Percentiles rank a stretch among this genome's conserved stretches.
Evolutionary conservation across 2,888 invertebrate species (phyloP).

Genomic region (Agonum fuliginosum): DNA sequence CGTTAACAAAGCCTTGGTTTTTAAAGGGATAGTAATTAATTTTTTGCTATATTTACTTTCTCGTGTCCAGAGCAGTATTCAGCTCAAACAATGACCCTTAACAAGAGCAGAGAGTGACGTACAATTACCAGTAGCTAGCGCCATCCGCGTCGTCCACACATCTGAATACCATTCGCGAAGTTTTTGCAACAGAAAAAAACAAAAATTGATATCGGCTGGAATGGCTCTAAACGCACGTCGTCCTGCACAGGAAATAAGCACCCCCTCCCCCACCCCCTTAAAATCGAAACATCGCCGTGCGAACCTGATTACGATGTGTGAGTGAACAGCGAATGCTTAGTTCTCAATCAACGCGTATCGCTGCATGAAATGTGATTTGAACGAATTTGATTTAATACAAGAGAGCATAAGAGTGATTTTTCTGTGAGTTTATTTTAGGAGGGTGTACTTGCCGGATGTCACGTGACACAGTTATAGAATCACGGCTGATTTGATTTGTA

Average conservation of each 20-base stretch:
- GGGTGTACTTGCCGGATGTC: constrained; percentile 50
- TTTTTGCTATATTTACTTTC: constrained; percentile 22
- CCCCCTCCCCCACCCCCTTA: neutral
- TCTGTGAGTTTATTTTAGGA: neutral
- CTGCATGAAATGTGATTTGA: neutral
- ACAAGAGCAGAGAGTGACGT: constrained; percentile 34
- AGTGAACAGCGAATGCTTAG: constrained; percentile 4
- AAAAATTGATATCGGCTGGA: constrained; percentile 7
- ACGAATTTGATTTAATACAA: neutral
- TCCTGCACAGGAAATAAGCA: constrained; percentile 23
- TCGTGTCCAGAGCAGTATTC: constrained; percentile 24
- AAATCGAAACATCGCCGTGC: neutral
- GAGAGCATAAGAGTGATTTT: constrained; percentile 1
- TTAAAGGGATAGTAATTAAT: constrained; percentile 35
- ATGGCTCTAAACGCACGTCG: constrained; percentile 9
- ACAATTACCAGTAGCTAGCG: constrained; percentile 40
- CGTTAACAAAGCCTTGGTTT: constrained; percentile 10
- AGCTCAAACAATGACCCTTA: constrained; percentile 34
- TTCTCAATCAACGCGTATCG: constrained; percentile 21
- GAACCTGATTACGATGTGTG: constrained; percentile 34
- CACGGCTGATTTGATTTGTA: constrained; percentile 49
- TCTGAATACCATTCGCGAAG: constrained; percentile 23
- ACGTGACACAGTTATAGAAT: constrained; percentile 55
- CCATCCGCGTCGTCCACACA: neutral
- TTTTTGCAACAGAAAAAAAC: constrained; percentile 27